Conservation (phyloP, 1,140 invertebrate species). For the Drosophila biarmipes region DNA sequence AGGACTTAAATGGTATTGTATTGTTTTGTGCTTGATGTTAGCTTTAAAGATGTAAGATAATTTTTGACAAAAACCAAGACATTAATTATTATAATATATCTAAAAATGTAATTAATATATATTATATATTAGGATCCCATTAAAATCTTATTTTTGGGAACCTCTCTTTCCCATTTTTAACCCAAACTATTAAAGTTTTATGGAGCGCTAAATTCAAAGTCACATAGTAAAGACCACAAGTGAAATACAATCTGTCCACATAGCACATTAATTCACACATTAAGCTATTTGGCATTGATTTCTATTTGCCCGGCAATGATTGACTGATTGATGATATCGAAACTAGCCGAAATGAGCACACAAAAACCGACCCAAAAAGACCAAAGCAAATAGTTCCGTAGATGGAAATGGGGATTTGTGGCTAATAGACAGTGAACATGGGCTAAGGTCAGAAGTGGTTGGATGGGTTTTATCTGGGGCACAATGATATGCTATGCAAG, state of each 20-base stretch:
- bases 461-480: constrained; percentile 32
- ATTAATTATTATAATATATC: too few species aligned
- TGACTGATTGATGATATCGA: constrained; percentile 51
- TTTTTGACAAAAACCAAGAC: background rate
- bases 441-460: constrained; percentile 11
- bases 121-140: too few species aligned
- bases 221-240: constrained; percentile 21
- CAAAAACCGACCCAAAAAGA: constrained; percentile 22
- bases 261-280: constrained; percentile 39
- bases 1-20: background rate
- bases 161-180: too few species aligned
- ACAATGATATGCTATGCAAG: constrained; percentile 14
- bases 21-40: background rate
- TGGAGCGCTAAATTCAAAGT: constrained; percentile 6
- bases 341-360: constrained; percentile 18
- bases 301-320: constrained; percentile 44
- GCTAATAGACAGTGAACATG: constrained; percentile 43
- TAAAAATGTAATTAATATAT: too few species aligned
- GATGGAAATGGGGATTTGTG: constrained; percentile 39
- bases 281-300: constrained; percentile 64
- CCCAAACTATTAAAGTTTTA: constrained; percentile 15
- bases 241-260: constrained; percentile 39
- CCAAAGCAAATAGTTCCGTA: constrained; percentile 21
- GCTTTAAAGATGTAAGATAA: background rate
- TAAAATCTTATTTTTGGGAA: too few species aligned